Percentiles rank a stretch among this genome's conserved stretches.
Evolutionary conservation across 2,113 vertebrate species (phyloP).

Genomic region (Neoarius graeffei): DNA sequence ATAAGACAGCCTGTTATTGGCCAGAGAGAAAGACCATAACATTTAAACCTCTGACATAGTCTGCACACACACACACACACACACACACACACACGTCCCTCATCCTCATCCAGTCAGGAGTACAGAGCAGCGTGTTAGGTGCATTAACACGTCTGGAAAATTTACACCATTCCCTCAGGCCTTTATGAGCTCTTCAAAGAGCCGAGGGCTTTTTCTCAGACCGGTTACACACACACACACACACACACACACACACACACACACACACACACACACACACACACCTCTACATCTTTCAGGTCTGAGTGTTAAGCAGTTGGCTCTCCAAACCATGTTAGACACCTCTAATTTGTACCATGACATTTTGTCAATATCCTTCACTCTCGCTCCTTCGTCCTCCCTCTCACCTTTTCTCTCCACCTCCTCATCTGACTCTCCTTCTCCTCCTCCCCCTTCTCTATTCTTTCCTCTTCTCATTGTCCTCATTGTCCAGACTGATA

Average conservation of each 20-base stretch:
- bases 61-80: conserved; percentile 23
- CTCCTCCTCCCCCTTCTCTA: background rate
- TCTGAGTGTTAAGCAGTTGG: conserved; percentile 18
- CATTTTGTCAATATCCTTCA: conserved; percentile 48
- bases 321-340: conserved; percentile 45
- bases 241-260: too few species aligned
- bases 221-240: background rate
- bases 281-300: background rate
- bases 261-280: conserved; percentile 29
- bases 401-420: conserved; percentile 16
- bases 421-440: background rate
- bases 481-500: background rate
- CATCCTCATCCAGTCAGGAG: background rate
- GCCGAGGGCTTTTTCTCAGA: conserved; percentile 32
- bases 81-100: conserved; percentile 15
- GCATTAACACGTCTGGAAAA: conserved; percentile 33
- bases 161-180: conserved; percentile 31
- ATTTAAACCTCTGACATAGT: conserved; percentile 19
- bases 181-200: conserved; percentile 41
- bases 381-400: background rate
- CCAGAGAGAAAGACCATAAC: conserved; percentile 5
- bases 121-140: background rate
- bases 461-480: background rate
- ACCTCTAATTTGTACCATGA: conserved; percentile 44
- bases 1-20: conserved; percentile 33